Conservation (phyloP, 2,113 vertebrate species). For the Xenopus borealis region DNA sequence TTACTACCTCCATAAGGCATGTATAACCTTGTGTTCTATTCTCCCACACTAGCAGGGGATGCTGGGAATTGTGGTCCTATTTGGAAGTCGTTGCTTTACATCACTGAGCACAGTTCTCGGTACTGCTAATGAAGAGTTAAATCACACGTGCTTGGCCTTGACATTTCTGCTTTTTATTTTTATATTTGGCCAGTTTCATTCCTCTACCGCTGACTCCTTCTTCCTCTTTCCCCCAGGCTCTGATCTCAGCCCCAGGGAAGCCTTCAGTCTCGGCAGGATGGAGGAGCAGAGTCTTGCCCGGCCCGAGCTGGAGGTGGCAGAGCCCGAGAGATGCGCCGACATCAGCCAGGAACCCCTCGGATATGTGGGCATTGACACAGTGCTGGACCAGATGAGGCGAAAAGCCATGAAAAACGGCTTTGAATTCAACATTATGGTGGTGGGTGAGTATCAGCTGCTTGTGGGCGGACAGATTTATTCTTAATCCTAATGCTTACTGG, state of each 20-base stretch:
- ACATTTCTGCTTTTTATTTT: constrained; percentile 24
- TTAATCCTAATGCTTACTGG: too few relatives aligned
- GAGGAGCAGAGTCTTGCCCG: constrained; percentile 13
- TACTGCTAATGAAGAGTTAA: constrained; percentile 14
- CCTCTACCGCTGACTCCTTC: not conserved
- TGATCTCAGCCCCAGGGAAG: not conserved
- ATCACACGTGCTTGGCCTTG: not conserved
- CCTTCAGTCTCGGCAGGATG: not conserved
- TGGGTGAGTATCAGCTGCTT: constrained; percentile 69
- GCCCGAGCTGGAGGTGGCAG: not conserved
- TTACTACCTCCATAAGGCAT: too few relatives aligned
- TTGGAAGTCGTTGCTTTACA: too few relatives aligned
- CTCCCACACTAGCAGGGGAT: not conserved
- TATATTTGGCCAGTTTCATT: constrained; percentile 7
- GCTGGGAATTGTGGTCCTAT: not conserved
- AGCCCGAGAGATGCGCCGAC: not conserved
- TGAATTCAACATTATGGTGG: constrained; percentile 97
- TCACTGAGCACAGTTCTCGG: too few relatives aligned
- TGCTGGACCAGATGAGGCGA: constrained; percentile 90
- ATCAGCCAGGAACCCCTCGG: constrained; percentile 70
- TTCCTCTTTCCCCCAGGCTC: constrained; percentile 29
- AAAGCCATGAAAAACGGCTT: constrained; percentile 94
- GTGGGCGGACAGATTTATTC: not conserved
- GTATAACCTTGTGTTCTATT: too few relatives aligned
- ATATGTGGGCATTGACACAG: constrained; percentile 88